phyloP scores from a whole-genome alignment of 2,888 invertebrate genomes.

The Leucania comma region DNA sequence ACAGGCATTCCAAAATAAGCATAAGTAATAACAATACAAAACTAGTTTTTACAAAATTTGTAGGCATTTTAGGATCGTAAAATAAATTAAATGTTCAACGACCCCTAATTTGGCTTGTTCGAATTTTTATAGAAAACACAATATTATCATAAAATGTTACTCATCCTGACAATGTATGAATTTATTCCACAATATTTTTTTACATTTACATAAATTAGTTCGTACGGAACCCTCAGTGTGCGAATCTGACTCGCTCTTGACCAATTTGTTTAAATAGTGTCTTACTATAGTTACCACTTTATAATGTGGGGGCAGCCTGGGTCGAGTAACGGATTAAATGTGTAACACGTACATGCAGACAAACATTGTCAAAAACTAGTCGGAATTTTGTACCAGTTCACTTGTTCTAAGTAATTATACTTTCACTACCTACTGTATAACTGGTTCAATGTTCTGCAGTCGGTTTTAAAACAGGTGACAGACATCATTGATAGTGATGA shows the following conservation, averaged over 20 bases:
- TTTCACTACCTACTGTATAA: conserved; percentile 46
- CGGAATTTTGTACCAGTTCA: conserved; percentile 37
- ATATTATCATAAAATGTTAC: not conserved
- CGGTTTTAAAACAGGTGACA: conserved; percentile 5
- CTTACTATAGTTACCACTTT: not conserved
- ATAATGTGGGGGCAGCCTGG: conserved; percentile 6
- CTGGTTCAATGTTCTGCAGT: conserved; percentile 17
- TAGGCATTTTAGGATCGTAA: not conserved
- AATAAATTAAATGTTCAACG: conserved; percentile 9
- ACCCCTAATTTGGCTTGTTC: not conserved
- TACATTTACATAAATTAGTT: no score
- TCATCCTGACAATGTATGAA: not conserved
- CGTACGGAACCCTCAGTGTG: no score
- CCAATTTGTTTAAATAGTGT: not conserved
- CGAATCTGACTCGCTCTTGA: no score
- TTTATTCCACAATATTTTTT: not conserved
- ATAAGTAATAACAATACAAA: conserved; percentile 7
- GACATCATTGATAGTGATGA: not conserved
- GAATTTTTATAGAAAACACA: not conserved
- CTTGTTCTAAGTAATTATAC: conserved; percentile 45
- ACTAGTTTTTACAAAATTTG: not conserved
- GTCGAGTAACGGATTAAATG: conserved; percentile 52
- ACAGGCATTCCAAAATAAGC: not conserved
- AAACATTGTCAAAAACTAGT: conserved; percentile 56
- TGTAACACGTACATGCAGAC: conserved; percentile 40